Base-by-base conservation (phyloP, 2,888 invertebrate genomes). In the Phytoseiulus persimilis region DNA sequence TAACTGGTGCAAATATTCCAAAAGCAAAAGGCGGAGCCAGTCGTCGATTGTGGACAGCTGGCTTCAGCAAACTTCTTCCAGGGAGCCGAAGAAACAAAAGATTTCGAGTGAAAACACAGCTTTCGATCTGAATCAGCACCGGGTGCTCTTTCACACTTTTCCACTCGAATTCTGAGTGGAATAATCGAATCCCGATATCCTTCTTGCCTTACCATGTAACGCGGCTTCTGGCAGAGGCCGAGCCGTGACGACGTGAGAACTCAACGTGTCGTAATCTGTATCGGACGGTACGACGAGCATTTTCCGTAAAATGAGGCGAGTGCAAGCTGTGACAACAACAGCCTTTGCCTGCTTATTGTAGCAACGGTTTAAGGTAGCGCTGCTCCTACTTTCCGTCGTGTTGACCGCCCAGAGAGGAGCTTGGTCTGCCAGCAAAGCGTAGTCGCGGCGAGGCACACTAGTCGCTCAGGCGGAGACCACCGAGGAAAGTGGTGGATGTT, bases 301-400 rank as follows among this genome's bases (percentile, higher is more conserved):
- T 65, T 18, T 65, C 65, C 18, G 65, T 28, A 65, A 28, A 65
- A 65, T 65, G 65, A 14, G 65, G 65, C 65, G 65, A 65, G 65
- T 65, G 65, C 65, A 65, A 65, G 65, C 65, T 65, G 65, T 65
- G 65, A 65, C 65, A 65, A 65, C 65, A 65, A 65, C 65, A 65
- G 65, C 65, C 65, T 65, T 28, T 65, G 65, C 65, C 65, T 65
- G 65, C 65, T 65, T 65, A 65, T 65, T 28, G 23, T 65, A 65
- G 65, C 1, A 65, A 23, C 65, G 65, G 65, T 65, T 65, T 65
- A 65, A 65, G 65, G 65, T 65, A 23, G 65, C 1, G 65, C 65
- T 65, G 65, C 65, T 65, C 65, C 28, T 65, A 65, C 65, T 65
- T 65, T 65, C 65, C 65, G 65, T 65, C 65, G 18, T 65, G 65